These are phyloP conservation scores for Chaenocephalus aceratus DNA, from an alignment of 2,113 vertebrate genomes.

Conservation along the genomic window DNA sequence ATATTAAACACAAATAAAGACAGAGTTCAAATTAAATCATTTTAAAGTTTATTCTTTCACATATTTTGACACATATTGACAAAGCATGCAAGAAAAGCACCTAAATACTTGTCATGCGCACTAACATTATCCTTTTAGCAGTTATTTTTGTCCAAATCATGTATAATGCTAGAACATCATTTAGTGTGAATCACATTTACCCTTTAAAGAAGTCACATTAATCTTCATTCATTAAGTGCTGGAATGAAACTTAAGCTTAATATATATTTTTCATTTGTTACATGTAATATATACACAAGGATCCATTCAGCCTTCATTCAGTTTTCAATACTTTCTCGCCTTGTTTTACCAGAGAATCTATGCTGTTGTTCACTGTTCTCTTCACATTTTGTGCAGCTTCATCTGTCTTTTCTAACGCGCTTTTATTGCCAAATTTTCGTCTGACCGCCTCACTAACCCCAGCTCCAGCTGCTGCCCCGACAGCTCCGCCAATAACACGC, in stretches of 20 bases:
- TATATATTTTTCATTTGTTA: slow-evolving; percentile 10
- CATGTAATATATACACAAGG: not conserved
- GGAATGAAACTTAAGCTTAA: not conserved
- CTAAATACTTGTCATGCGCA: not conserved
- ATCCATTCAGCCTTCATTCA: slow-evolving; percentile 53
- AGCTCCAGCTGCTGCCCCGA: slow-evolving; percentile 78
- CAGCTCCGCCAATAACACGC: slow-evolving; percentile 78
- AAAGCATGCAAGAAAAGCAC: not conserved
- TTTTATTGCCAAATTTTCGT: slow-evolving; percentile 66
- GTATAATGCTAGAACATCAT: not conserved
- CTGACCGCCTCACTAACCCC: slow-evolving; percentile 74
- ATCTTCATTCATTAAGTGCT: not conserved
- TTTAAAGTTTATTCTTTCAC: not conserved
- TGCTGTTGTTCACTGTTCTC: slow-evolving; percentile 7
- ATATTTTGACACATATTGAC: not conserved
- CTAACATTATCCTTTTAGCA: not conserved
- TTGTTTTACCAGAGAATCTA: slow-evolving; percentile 28
- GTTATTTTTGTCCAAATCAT: not conserved
- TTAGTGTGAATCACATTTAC: not conserved
- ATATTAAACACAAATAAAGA: not conserved
- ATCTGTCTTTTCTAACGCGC: slow-evolving; percentile 3
- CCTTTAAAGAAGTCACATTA: not conserved
- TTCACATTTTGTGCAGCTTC: slow-evolving; percentile 15
- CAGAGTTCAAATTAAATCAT: not conserved
- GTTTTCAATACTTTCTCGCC: slow-evolving; percentile 66